Evolutionary conservation across 2,888 invertebrate species (phyloP), one percentile per base, ranked within the genome.

Genomic region (Epinotia nisella): DNA sequence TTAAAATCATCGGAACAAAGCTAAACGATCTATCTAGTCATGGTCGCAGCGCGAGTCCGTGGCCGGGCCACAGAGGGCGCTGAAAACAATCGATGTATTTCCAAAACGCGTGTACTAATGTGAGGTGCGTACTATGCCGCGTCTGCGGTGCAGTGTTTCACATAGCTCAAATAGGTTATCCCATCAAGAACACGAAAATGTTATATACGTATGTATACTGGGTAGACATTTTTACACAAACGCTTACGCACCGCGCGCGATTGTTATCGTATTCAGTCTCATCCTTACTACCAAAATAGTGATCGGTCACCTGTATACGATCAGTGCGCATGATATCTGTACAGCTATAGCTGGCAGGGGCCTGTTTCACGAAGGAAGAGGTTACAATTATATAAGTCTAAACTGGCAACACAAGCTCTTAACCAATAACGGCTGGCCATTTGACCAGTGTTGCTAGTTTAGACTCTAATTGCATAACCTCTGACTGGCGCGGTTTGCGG

Each of bases 121-220:
- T 53, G 62, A 71, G 60, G 75, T 75, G 75, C 75, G 62, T 24
- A 53, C 71, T 75, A 75, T 56, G 75, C 71, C 71, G 75, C 75
- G 61, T 58, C 61, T 69, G 75, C 75, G 62, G 75, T 72, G 72
- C 72, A 62, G 21, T 53, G 67, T 72, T 71, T 49, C 29, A 53
- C 53, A 58, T 41, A 49, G 60, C 69, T 66, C 64, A 41, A 51
- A 39, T 35, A 51, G 19, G 71, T 51, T 59, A 58, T 58, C 58
- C 64, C 70, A 64, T 49, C 69, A 17, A 53, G n/a, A n/a, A 56
- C 19, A 66, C 4, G 21, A 17, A 17, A 0, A 49, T 7, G 15
- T 15, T 15, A 49, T n/a, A n/a, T 49, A n/a, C n/a, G n/a, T n/a
- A n/a, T 49, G 13, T 41, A 13, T 24, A 58, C n/a, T 58, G n/a